Base-by-base conservation (phyloP, 2,113 vertebrate species). In the Buteo buteo region DNA sequence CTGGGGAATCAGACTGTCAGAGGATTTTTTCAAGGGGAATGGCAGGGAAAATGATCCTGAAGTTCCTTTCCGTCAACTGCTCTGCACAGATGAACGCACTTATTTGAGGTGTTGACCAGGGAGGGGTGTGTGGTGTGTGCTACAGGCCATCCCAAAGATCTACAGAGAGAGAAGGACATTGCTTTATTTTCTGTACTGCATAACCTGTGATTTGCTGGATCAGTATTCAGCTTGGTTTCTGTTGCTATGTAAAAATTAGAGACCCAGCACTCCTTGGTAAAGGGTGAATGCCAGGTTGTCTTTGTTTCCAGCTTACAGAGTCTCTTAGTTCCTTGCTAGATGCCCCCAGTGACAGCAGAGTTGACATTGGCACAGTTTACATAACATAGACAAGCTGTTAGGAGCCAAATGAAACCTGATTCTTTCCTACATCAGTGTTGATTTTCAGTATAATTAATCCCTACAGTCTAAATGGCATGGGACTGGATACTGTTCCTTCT, bases 371-470 rank as follows among this genome's bases (percentile, higher is more conserved):
- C 62, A 44, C 40, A 26, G 32, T 72, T 89, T 81, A 47, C n/a
- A 61, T 78, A 58, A 76, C 61, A 34, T 1, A 84, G 69, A 66
- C 29, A 87, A 96, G 31, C 47, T 71, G 26, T 40, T 86, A 59
- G 11, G 31, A 93, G 31, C 28, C 83, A 54, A 89, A 84, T 87
- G 38, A 59, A 92, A 69, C 77, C 21, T 25, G 36, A 61, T 84
- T 81, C 47, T 89, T 91, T 66, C 70, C 70, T 85, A 64, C 22
- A 9, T 58, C 66, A 74, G 13, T 34, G 44, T 16, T 74, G 69
- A 66, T 57, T 83, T 77, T 93, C 59, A 82, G 26, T 70, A 61
- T 88, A 96, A 94, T 94, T 97, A 85, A 47, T 58, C 67, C n/a
- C 82, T 84, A 18, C 13, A 36, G 70, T 34, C 16, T 86, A 55